Base-by-base conservation (phyloP, 1,140 invertebrate genomes). In the Bradysia coprophila region DNA sequence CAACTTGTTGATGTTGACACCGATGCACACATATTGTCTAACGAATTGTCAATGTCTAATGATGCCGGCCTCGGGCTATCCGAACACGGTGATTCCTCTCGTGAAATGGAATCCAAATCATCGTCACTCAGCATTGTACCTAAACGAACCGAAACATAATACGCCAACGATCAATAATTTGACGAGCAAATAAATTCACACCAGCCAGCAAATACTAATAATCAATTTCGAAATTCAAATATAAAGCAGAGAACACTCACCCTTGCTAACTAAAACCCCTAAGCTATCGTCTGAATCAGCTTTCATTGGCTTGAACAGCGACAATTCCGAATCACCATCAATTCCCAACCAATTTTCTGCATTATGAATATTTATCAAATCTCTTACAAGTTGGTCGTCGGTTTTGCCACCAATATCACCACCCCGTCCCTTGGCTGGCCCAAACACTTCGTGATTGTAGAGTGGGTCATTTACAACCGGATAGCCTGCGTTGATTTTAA, bases 391-490 rank as follows among this genome's bases (percentile, higher is more conserved):
- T 53, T 96, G 76, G 51, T 95, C 87, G 49, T 91, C 81, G 1
- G 79, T 75, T 61, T 93, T 93, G 13, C 82, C 85, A 3, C 87
- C 91, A 46, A 90, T 84, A 49, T 88, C 77, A 2, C 91, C 93
- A 16, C 81, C 81, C 59, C 90, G 92, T 1, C 93, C 94, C 52
- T 92, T 92, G 21, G 82, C 66, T 0, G 85, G 84, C 0, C 91
- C 91, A 59, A 94, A 93, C 0, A 89, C 82, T 9, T 75, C 71
- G 59, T 89, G 85, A 61, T 95, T 94, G 65, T 98, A 98, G 1
- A 98, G 64, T 0, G 89, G 86, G 64, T 98, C 95, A 59, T 97
- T 97, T 2, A 94, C 77, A 42, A 98, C 95, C 2, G 95, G 95
- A 67, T 88, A 88, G 42, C 92, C 83, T 86, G 57, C 22, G 57